Conservation (phyloP, 2,113 vertebrate genomes). For the human region GRCh38 chr5:174834001-174834500, state of each 20-base stretch:
- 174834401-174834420: background rate
- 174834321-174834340: slow-evolving; percentile 78
- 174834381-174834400: background rate
- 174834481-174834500: background rate
- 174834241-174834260: slow-evolving; percentile 87
- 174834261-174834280: slow-evolving; percentile 84
- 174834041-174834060: slow-evolving; percentile 84
- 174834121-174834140: slow-evolving; percentile 72
- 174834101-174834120: slow-evolving; percentile 79
- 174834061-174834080: slow-evolving; percentile 83
- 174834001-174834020: slow-evolving; percentile 86
- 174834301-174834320: slow-evolving; percentile 78
- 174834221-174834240: slow-evolving; percentile 93
- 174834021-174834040: slow-evolving; percentile 86
- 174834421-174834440: background rate
- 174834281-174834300: slow-evolving; percentile 77
- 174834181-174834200: slow-evolving; percentile 70
- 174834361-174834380: slow-evolving; percentile 59
- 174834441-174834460: rapidly evolving
- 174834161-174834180: slow-evolving; percentile 59
- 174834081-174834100: slow-evolving; percentile 85
- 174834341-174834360: slow-evolving; percentile 62
- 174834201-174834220: slow-evolving; percentile 84
- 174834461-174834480: background rate
- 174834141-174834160: slow-evolving; percentile 73